Evolutionary conservation across 2,888 invertebrate genomes (phyloP).

Genomic region (Lithophane semibrunnea): DNA sequence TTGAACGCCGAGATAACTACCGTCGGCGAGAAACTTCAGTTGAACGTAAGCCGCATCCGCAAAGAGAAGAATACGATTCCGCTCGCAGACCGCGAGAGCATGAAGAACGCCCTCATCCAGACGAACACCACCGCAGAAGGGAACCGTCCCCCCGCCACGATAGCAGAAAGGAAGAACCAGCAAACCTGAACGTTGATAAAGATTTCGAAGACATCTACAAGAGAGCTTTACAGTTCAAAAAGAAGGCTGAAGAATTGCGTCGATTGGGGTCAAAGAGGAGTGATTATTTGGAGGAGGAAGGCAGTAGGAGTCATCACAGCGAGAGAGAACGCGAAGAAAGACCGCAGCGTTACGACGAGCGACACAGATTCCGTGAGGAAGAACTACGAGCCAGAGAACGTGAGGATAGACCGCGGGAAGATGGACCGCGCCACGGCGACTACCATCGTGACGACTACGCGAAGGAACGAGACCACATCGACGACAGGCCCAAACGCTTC

Average conservation of each 20-base stretch:
- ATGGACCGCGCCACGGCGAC: slow-evolving; percentile 25
- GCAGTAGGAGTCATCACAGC: slow-evolving; percentile 39
- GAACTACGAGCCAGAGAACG: slow-evolving; percentile 45
- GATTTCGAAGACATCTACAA: slow-evolving; percentile 84
- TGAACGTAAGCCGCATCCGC: slow-evolving; percentile 49
- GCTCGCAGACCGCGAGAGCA: slow-evolving; percentile 47
- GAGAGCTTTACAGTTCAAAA: slow-evolving; percentile 80
- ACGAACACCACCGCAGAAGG: slow-evolving; percentile 60
- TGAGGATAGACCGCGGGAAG: slow-evolving; percentile 37
- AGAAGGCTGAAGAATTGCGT: slow-evolving; percentile 79
- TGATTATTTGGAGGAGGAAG: slow-evolving; percentile 62
- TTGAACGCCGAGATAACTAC: slow-evolving; percentile 56
- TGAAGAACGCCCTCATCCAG: slow-evolving; percentile 64
- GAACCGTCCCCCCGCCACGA: slow-evolving; percentile 65
- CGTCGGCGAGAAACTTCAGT: slow-evolving; percentile 51
- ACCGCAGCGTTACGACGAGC: slow-evolving; percentile 50
- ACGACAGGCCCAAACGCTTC: slow-evolving; percentile 32
- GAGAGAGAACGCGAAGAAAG: slow-evolving; percentile 62
- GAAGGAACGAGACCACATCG: slow-evolving; percentile 19
- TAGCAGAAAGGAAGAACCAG: slow-evolving; percentile 53
- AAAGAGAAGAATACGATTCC: slow-evolving; percentile 52
- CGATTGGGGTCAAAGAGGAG: slow-evolving; percentile 65
- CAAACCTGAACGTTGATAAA: slow-evolving; percentile 72
- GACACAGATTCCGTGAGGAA: slow-evolving; percentile 55
- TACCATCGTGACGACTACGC: slow-evolving; percentile 41